Conservation (phyloP, 2,888 invertebrate genomes). For the Tanytarsus gracilentus region DNA sequence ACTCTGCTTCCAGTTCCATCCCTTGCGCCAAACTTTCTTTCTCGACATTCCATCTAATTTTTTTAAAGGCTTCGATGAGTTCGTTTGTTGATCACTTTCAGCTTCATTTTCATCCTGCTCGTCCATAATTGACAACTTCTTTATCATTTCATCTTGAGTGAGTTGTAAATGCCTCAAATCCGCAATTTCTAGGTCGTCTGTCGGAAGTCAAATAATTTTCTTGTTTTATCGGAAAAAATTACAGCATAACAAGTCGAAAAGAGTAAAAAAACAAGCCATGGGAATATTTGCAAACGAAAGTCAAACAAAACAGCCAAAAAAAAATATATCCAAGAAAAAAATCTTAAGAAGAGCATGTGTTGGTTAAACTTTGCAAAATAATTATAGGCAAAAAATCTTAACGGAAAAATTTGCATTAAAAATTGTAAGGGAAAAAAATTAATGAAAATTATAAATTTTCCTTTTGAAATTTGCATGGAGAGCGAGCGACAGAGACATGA, state of each 20-base stretch:
- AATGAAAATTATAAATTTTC: no score
- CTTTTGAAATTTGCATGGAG: no score
- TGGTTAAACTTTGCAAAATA: no score
- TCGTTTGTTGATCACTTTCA: neutral
- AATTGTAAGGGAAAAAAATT: no score
- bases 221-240: neutral
- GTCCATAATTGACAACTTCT: slow-evolving; percentile 28
- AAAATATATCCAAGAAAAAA: no score
- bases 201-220: neutral
- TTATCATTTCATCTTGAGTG: slow-evolving; percentile 32
- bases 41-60: slow-evolving; percentile 31
- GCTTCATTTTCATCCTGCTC: neutral
- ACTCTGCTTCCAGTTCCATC: slow-evolving; percentile 36
- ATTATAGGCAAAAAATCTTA: no score
- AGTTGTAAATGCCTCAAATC: slow-evolving; percentile 34
- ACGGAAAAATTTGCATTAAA: no score
- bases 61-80: slow-evolving; percentile 19
- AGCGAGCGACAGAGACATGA: no score
- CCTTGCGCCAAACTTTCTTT: slow-evolving; percentile 34
- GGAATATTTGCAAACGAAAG: no score
- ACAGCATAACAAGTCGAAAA: neutral
- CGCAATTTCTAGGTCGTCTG: slow-evolving; percentile 37
- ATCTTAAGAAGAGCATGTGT: no score
- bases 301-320: no score
- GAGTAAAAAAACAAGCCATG: neutral